phyloP scores from a whole-genome alignment of 2,797 vertebrate species.

The Lacerta agilis region DNA sequence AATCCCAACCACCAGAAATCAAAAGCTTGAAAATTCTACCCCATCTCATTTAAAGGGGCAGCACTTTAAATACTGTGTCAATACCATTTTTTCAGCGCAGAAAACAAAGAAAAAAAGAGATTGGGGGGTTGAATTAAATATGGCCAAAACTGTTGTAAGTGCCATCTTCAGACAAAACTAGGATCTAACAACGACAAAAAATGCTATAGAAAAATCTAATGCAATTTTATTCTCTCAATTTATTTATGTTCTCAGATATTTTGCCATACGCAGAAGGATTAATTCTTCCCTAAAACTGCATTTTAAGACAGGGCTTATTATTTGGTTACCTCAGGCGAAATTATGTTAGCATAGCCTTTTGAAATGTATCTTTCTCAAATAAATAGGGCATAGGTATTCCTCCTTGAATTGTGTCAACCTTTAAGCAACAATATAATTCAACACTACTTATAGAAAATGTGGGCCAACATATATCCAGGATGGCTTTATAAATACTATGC shows the following conservation, averaged over 20 bases:
- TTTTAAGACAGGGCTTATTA: not conserved
- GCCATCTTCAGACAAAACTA: not conserved
- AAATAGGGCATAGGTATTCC: not conserved
- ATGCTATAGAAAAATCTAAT: not conserved
- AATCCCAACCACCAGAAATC: conserved; percentile 16
- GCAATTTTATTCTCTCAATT: not conserved
- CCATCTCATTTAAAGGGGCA: not conserved
- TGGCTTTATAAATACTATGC: not conserved
- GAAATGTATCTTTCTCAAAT: not conserved
- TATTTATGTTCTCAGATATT: not conserved
- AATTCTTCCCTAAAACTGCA: not conserved
- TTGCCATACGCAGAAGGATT: not conserved
- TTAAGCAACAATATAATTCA: not conserved
- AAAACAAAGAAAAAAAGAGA: not conserved
- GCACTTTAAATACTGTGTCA: not conserved
- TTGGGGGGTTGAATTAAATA: not conserved
- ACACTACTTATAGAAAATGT: not conserved
- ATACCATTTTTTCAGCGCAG: not conserved
- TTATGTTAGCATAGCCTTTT: not conserved
- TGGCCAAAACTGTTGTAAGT: not conserved
- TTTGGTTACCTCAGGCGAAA: not conserved
- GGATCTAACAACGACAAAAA: not conserved
- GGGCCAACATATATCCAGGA: not conserved
- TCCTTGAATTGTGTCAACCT: not conserved
- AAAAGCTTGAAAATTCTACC: conserved; percentile 25